These are phyloP conservation scores for Poecilia picta DNA, from an alignment of 2,797 vertebrate genomes.

Conservation along the genomic window DNA sequence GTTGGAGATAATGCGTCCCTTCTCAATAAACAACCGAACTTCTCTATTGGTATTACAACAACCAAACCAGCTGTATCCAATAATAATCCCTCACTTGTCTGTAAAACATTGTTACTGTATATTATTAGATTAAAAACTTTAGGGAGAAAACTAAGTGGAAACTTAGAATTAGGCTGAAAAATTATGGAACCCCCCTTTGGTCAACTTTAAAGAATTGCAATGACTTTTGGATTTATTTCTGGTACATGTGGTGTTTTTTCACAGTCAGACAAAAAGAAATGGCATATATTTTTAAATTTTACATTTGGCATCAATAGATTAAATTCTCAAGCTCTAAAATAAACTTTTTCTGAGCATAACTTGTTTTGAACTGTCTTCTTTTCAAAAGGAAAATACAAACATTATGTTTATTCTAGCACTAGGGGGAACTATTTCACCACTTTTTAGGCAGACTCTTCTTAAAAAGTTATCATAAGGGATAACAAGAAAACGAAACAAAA, in stretches of 20 bases:
- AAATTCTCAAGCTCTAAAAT: background rate
- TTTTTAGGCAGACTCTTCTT: fast-evolving
- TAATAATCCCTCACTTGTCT: background rate
- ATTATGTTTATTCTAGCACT: background rate
- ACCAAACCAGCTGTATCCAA: background rate
- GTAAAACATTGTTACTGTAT: background rate
- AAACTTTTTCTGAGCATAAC: background rate
- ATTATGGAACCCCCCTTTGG: background rate
- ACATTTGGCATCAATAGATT: background rate
- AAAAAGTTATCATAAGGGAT: background rate
- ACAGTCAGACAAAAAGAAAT: background rate
- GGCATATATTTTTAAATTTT: background rate
- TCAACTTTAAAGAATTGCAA: background rate
- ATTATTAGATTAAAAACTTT: background rate
- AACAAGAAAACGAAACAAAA: background rate
- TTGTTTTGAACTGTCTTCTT: background rate
- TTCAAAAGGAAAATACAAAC: background rate
- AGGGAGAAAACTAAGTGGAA: background rate
- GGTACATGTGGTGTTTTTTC: background rate
- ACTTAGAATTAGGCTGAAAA: background rate
- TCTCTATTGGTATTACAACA: too few species aligned
- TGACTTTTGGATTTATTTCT: background rate
- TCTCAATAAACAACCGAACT: background rate
- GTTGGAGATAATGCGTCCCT: background rate
- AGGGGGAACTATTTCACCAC: slow-evolving; percentile 19